Base-by-base conservation (phyloP, 2,797 vertebrate species). In the Falco peregrinus region DNA sequence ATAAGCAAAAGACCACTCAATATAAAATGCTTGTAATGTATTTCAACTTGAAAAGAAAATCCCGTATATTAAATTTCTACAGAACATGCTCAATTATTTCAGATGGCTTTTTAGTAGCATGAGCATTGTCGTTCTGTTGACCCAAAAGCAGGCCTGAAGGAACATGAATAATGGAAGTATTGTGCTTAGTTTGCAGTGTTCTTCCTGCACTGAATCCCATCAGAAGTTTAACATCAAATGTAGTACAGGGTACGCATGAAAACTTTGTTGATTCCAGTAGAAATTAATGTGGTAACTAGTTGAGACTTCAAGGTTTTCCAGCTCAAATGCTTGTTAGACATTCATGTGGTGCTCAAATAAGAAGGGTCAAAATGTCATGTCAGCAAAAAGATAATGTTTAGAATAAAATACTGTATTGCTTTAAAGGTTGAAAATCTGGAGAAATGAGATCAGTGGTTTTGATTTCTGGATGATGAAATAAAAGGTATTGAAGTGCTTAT, bases 161-260 rank as follows among this genome's bases (percentile, higher is more conserved):
- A 96, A 43, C 89, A 94, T 22, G 61, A 91, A 96, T 97, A 97
- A 97, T 94, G 87, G 86, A 53, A 71, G 84, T 31, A 96, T 96
- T 97, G 93, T 96, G 90, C 94, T 78, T 80, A 74, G 92, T 51
- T 39, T 85, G 84, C 93, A 75, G 53, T 39, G 50, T 57, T 80
- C 78, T 74, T 89, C 81, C 80, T 84, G 75, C 81, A 68, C 84
- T 80, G 59, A 85, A 83, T 84, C 90, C 60, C 86, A 39, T 39
- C 91, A 92, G 82, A 94, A 91, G 70, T 4, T 80, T 77, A 78
- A 26, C 78, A 51, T 85, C 78, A 85, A 61, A 51, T 61, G 57
- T 89, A 45, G 57, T 57, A 24, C 68, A 25, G 9, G 2, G 56
- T 53, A 71, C 51, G 50, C 64, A 8, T 39, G 74, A 48, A 89